Evolutionary conservation across 2,113 vertebrate genomes (phyloP), one percentile per base, ranked within the genome.

Genomic region (Atlantisia rogersi): DNA sequence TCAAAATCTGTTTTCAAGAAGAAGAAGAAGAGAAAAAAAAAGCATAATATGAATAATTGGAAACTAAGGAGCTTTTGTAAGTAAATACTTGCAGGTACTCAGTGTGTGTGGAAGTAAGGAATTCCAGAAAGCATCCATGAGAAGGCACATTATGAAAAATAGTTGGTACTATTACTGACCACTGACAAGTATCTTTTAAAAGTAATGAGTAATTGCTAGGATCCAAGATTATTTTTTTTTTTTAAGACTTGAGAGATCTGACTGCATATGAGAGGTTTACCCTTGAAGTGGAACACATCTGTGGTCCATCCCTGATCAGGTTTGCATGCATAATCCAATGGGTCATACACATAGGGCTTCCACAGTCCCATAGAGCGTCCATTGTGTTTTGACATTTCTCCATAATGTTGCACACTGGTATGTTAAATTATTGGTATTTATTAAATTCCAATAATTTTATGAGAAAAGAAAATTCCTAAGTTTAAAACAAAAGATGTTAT

Each of bases 1-100:
- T 97, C 95, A 97, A 97, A 97, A 97, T 91, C 80, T 97, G 93
- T 97, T 97, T 97, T 97, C 85, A 97, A 96, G 85, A 88, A 96
- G 86, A 90, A 96, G 86, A 90, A 96, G 88, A 40, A 8, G 90
- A 96, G 88, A 40, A 9, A 12, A 87, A 74, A 40, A 7, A 92
- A 82, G 77, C 94, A 76, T 93, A 85, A 87, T 90, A 84, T 92
- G 97, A 96, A 97, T 96, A 98, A 96, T 92, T 97, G 95, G 90
- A 96, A 95, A 96, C 82, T 97, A 97, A 96, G 68, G 44, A 75
- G 88, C 60, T 97, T 95, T 93, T 92, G 88, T 79, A 91, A 93
- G 94, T 92, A 94, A 95, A 97, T 95, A 94, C 92, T 93, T 94
- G 92, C 71, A 88, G 75, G 46, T 96, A 70, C 46, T 94, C 93